Evolutionary conservation across 2,888 invertebrate genomes (phyloP).

Genomic region (Stramonita haemastoma): DNA sequence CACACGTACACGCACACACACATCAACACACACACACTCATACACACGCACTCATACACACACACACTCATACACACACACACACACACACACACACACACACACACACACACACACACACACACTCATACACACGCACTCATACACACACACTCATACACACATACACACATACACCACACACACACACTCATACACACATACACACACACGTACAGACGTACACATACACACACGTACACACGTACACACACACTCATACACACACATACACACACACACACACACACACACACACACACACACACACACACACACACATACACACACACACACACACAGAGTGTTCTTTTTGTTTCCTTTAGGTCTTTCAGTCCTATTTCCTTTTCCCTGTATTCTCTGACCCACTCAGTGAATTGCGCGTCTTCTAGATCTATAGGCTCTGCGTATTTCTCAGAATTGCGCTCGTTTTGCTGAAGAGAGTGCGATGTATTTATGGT

Average conservation of each 20-base stretch:
- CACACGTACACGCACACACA: conserved; percentile 4
- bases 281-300: conserved; percentile 15
- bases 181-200: not conserved
- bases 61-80: not conserved
- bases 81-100: conserved; percentile 1
- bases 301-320: conserved; percentile 12
- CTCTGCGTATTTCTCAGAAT: no score
- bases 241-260: not conserved
- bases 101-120: not conserved
- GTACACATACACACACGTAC: not conserved
- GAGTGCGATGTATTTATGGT: no score
- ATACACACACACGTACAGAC: conserved; percentile 2
- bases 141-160: no score
- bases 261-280: not conserved
- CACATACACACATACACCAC: not conserved
- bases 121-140: not conserved
- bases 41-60: not conserved
- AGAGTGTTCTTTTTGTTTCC: no score
- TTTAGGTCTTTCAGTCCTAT: no score
- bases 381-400: no score
- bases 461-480: no score
- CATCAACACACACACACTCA: not conserved
- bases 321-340: not conserved
- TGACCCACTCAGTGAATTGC: no score
- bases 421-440: no score